Base-by-base conservation (phyloP, 2,888 invertebrate genomes). In the Nephrocerus scutellatus region DNA sequence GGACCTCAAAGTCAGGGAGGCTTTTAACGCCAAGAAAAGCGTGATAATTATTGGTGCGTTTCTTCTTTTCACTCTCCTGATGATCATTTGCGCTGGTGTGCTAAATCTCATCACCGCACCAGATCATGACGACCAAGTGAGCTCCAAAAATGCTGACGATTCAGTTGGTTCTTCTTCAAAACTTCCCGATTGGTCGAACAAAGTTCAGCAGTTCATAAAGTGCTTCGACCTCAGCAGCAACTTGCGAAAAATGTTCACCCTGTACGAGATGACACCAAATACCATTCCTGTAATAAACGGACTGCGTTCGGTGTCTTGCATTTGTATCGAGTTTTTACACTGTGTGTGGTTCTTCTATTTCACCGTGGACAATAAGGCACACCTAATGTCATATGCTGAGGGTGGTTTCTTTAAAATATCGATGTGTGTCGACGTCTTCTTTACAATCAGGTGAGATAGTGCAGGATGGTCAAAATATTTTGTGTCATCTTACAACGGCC, bases 361-460 rank as follows among this genome's bases (percentile, higher is more conserved):
- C 18, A 50, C 53, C 0, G 47, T 53, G 4, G 48, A 52, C 30
- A 56, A 57, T 40, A 49, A 51, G 40, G 42, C 51, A 3, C 50
- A 53, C 28, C 30, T 56, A 16, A 42, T 57, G 23, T 49, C 64
- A 3, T 62, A 63, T 40, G 63, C 60, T 1, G 69, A 69, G 40
- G 57, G 61, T 44, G 44, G 58, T 0, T 61, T 63, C 43, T 68
- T 62, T 26, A 68, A 67, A 40, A 65, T 66, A 2, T 66, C 69
- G 1, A 44, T 69, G 3, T 55, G 30, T 18, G 57, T 57, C 2
- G 57, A 57, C 45, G 32, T 53, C 8, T 57, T 57, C 34, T 56
- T 56, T 36, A 50, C 53, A 15, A 53, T 56, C 22, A 56, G 55
- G 54, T 51, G 42, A 41, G 28, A 21, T 7, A 8, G 4, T 23